Evolutionary conservation across 2,888 invertebrate species (phyloP).

Genomic region (Seladonia tumulorum): DNA sequence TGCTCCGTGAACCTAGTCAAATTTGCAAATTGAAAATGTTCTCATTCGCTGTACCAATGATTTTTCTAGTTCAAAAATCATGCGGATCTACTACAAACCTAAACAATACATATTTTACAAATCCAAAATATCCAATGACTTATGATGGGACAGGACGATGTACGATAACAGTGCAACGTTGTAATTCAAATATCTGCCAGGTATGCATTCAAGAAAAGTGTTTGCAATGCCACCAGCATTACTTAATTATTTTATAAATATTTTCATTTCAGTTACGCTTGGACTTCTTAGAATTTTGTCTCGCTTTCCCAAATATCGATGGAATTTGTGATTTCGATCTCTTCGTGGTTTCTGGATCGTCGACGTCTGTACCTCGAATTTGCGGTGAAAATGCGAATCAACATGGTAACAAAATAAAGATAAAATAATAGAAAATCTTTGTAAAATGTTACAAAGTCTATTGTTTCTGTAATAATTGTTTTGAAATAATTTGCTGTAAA

Average conservation of each 20-base stretch:
- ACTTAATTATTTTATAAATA: constrained; percentile 68
- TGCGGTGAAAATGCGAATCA: constrained; percentile 94
- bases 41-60: constrained; percentile 17
- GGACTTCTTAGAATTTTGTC: constrained; percentile 90
- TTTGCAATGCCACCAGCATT: neutral
- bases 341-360: constrained; percentile 89
- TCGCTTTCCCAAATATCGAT: constrained; percentile 90
- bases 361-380: constrained; percentile 88
- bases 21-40: neutral
- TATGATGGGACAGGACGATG: constrained; percentile 90
- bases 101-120: constrained; percentile 94
- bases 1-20: neutral
- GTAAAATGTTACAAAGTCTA: neutral
- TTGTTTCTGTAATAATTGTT: neutral
- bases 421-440: neutral
- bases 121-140: constrained; percentile 90
- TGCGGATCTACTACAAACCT: constrained; percentile 90
- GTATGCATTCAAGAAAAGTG: constrained; percentile 80
- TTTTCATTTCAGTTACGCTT: constrained; percentile 87
- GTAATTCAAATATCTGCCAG: constrained; percentile 89
- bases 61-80: constrained; percentile 88
- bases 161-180: constrained; percentile 89
- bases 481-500: neutral
- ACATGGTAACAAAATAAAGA: constrained; percentile 84
- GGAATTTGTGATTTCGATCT: constrained; percentile 90